These are phyloP conservation scores for Himalopsyche japonica DNA, from an alignment of 2,888 invertebrate species.

Conservation along the genomic window DNA sequence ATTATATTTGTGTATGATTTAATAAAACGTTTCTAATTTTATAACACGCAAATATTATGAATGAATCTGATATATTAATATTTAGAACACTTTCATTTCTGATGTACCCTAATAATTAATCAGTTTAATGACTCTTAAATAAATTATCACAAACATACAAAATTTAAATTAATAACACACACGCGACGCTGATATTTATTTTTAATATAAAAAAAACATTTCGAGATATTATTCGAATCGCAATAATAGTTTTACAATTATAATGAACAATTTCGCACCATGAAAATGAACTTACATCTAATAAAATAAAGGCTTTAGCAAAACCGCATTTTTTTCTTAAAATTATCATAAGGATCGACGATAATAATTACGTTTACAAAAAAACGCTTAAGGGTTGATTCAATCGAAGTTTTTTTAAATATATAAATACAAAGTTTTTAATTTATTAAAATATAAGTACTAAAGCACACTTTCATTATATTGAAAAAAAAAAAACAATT, in stretches of 20 bases:
- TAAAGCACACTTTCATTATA: background rate
- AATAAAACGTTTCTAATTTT: background rate
- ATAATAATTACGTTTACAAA: background rate
- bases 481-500: background rate
- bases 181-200: background rate
- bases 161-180: background rate
- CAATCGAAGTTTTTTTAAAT: background rate
- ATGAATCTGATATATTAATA: background rate
- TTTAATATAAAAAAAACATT: background rate
- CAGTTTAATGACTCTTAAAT: background rate
- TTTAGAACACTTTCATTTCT: background rate
- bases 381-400: background rate
- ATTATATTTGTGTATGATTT: background rate
- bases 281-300: background rate
- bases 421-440: background rate
- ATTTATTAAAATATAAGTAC: background rate
- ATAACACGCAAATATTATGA: background rate
- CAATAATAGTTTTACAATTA: background rate
- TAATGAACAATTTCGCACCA: background rate
- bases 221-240: background rate
- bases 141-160: background rate
- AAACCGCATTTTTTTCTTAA: conserved; percentile 7
- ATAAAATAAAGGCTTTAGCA: background rate
- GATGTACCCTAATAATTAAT: background rate
- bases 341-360: conserved; percentile 33